phyloP scores from a whole-genome alignment of 1,140 invertebrate species.

The Mercenaria mercenaria region DNA sequence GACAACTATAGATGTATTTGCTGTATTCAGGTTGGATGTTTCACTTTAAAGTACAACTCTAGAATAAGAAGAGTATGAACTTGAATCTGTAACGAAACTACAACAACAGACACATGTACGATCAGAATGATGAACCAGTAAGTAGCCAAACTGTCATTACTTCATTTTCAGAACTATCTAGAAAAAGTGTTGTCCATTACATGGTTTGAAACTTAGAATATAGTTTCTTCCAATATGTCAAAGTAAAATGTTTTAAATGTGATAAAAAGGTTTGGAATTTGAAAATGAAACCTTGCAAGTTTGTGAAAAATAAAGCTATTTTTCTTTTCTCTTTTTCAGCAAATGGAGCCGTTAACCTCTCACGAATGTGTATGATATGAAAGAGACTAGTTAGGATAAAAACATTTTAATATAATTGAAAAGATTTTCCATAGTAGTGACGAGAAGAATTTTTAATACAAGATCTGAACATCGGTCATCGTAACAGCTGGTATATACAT shows the following conservation, averaged over 20 bases:
- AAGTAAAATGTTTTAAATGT: too few species aligned
- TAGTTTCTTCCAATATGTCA: too few species aligned
- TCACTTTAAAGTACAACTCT: constrained; percentile 94
- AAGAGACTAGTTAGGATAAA: not conserved
- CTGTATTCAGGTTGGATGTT: constrained; percentile 91
- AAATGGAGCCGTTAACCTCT: constrained; percentile 49
- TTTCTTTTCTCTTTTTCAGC: constrained; percentile 34
- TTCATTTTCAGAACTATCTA: too few species aligned
- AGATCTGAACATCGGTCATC: not conserved
- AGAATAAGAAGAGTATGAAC: constrained; percentile 97
- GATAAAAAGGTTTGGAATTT: too few species aligned
- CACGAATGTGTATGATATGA: constrained; percentile 40
- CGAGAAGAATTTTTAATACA: not conserved
- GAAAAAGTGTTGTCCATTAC: too few species aligned
- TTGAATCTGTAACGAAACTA: constrained; percentile 99
- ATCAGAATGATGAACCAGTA: constrained; percentile 84
- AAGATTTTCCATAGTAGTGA: not conserved
- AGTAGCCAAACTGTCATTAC: too few species aligned
- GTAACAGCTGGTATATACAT: not conserved
- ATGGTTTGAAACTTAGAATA: too few species aligned
- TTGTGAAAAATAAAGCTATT: too few species aligned
- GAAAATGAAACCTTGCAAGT: too few species aligned
- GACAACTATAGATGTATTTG: too few species aligned
- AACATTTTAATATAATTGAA: not conserved
- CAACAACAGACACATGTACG: constrained; percentile 91